Evolutionary conservation across 2,888 invertebrate species (phyloP), one percentile per base, ranked within the genome.

Genomic region (Corbicula japonica): DNA sequence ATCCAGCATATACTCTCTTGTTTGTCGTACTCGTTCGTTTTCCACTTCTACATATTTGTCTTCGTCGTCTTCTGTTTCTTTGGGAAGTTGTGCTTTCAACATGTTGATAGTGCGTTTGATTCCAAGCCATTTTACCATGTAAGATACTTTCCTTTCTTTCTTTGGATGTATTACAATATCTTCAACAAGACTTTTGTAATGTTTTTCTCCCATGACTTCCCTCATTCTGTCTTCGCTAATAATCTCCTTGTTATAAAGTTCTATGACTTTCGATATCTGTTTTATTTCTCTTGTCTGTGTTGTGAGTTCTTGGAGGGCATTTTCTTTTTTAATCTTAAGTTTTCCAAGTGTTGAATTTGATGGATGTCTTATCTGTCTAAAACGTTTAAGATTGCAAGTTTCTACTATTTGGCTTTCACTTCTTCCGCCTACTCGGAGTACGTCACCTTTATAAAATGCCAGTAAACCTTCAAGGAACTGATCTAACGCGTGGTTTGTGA

Each of bases 401-500:
- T 88, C 63, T 35, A 92, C 74, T 1, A 48, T 12, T 34, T 70
- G 66, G 68, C 83, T 89, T 5, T 81, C 79, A 62, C 89, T 87
- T 71, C 90, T 75, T 2, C 91, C 89, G 12, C 92, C 93, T 32
- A 93, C 87, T 12, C 93, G 83, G 10, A 91, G 86, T 44, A 92
- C 83, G 5, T 86, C 87, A 0, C 68, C 60, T 12, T 58, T 65
- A 48, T 76, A 70, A 66, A 88, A 91, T 2, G 62, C 48, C 0
- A 80, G 56, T n/a, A 92, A 87, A 5, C 91, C 91, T 65, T 92
- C 91, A 32, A 92, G 69, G 77, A 92, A 92, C 82, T 92, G 91
- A 76, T 92, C 92, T 32, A 93, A 80, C 1, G 93, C 92, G 83
- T 93, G 92, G 70, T 93, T 93, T 2, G 92, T 92, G 82, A 90